Base-by-base conservation (phyloP, 37 sponge, comb jelly and placozoan species). In the Chondrilla cf. caribensis region DNA sequence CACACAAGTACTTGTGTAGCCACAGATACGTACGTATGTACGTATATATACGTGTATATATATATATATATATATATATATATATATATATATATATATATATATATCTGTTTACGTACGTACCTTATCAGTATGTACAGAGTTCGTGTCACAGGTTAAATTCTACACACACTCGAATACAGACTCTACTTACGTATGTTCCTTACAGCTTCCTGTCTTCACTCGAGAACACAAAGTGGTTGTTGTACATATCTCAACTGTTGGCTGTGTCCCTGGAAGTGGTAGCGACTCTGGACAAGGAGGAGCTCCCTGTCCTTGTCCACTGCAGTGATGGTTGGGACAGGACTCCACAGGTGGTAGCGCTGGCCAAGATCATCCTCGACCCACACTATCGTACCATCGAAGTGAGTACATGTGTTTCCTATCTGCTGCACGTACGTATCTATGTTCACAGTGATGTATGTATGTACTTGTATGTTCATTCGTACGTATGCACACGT, bases 301-400 rank as follows among this genome's bases (percentile, higher is more conserved):
- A 59, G 3, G 58, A 38, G 59, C 77, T 70, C 22, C 95, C 97
- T 15, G 89, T 94, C n/a, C 86, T 97, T 57, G 89, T 97, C 51
- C 97, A 97, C 88, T 97, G 97, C 82, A 88, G 87, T 41, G 97
- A 97, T 86, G 97, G 97, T 0, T 97, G 97, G 97, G 97, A 97
- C 79, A 66, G 97, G 17, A 97, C 97, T 37, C 36, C 95, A 2
- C 97, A 97, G 83, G 77, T 94, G 0, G 87, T 91, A 3, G 51
- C 97, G 3, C 84, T 97, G 32, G 87, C 97, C 18, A 85, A 97
- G 78, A 70, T 97, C 32, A 77, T 97, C 79, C 41, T 94, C 58
- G 97, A 97, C 55, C 93, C 97, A 0, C 91, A 84, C 64, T 97
- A 97, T 66, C 80, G 97, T 18, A 96, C 97, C n/a, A 84, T 93